Evolutionary conservation across 1,140 invertebrate genomes (phyloP).

Genomic region (Zaprionus ornatus): DNA sequence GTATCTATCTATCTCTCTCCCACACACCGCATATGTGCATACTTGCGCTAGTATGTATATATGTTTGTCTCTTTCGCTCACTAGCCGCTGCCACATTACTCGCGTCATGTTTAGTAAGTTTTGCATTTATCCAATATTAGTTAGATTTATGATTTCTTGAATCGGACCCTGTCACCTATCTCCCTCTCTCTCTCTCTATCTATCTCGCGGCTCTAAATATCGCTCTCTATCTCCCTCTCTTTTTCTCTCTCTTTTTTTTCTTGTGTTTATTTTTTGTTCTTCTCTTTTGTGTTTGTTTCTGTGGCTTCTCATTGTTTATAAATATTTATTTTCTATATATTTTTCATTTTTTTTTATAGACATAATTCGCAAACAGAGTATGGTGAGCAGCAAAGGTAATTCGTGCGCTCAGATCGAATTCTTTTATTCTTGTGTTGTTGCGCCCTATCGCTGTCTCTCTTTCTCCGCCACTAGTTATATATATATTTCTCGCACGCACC

Average conservation of each 20-base stretch:
- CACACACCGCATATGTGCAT: conserved; percentile 6
- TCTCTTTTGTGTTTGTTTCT: conserved; percentile 13
- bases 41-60: conserved; percentile 18
- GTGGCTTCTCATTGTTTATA: conserved; percentile 26
- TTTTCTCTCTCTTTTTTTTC: conserved; percentile 15
- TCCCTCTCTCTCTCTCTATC: background rate
- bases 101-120: conserved; percentile 51
- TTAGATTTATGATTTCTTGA: conserved; percentile 14
- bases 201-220: conserved; percentile 3
- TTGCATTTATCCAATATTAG: conserved; percentile 15
- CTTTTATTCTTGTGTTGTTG: conserved; percentile 33
- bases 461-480: background rate
- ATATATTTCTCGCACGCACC: background rate
- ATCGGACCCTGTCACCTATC: background rate
- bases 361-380: conserved; percentile 83
- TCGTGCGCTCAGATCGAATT: conserved; percentile 45
- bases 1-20: conserved; percentile 15
- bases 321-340: conserved; percentile 59
- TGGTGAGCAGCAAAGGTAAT: conserved; percentile 74
- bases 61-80: conserved; percentile 33
- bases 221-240: conserved; percentile 5
- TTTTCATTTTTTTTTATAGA: conserved; percentile 83
- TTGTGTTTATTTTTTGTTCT: conserved; percentile 20
- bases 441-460: background rate
- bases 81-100: conserved; percentile 26